Conservation (phyloP, 2,888 invertebrate species). For the Xylocampa areola region DNA sequence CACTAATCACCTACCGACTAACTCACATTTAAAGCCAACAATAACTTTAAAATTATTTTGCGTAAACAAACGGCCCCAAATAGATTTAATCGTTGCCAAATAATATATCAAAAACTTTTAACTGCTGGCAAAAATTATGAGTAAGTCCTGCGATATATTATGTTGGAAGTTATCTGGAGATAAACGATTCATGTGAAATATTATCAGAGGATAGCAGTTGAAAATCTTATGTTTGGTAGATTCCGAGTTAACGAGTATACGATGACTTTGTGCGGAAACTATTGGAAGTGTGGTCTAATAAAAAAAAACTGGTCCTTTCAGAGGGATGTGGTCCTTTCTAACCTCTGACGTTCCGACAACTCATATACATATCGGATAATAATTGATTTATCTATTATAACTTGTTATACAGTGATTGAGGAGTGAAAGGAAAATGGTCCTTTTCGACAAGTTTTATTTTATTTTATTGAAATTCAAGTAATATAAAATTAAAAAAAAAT, state of each 20-base stretch:
- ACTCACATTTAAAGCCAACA: slow-evolving; percentile 26
- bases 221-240: slow-evolving; percentile 48
- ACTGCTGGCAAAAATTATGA: slow-evolving; percentile 53
- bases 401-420: too few relatives aligned
- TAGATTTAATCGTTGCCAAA: slow-evolving; percentile 51
- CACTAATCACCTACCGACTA: background rate
- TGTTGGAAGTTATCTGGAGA: slow-evolving; percentile 39
- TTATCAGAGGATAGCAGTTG: slow-evolving; percentile 43
- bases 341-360: too few relatives aligned
- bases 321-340: background rate
- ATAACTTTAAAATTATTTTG: slow-evolving; percentile 45
- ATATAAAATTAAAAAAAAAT: too few relatives aligned
- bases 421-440: too few relatives aligned
- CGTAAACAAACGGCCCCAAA: slow-evolving; percentile 48
- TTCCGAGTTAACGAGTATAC: slow-evolving; percentile 62
- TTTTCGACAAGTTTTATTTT: too few relatives aligned
- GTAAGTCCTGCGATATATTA: slow-evolving; percentile 49
- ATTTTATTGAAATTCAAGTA: too few relatives aligned
- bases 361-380: too few relatives aligned
- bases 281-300: slow-evolving; percentile 15
- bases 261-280: slow-evolving; percentile 52
- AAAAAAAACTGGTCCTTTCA: background rate
- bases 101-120: slow-evolving; percentile 54
- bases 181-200: slow-evolving; percentile 56
- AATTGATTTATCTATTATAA: too few relatives aligned